A percentile compares a stretch with the other conserved stretches of the same genome.
phyloP scores from a whole-genome alignment of 2,888 invertebrate genomes.

The Trisateles emortualis region DNA sequence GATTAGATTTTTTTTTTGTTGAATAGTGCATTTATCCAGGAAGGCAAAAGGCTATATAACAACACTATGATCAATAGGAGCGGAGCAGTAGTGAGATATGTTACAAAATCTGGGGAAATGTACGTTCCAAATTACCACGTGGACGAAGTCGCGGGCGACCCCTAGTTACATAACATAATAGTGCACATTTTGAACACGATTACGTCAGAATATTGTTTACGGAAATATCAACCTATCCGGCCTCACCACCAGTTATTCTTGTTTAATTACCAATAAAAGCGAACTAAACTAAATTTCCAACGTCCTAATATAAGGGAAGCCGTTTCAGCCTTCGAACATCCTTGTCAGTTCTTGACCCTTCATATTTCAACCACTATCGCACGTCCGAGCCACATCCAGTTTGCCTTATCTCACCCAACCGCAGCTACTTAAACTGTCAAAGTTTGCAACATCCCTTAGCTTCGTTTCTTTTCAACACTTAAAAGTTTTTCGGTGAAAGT shows the following conservation, averaged over 20 bases:
- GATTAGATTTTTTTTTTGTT: no score
- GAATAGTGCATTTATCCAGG: no score
- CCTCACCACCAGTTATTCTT: neutral
- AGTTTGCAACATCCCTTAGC: slow-evolving; percentile 51
- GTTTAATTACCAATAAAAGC: neutral
- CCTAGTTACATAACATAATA: no score
- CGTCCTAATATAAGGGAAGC: neutral
- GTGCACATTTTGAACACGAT: no score
- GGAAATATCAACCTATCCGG: no score
- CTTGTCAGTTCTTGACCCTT: slow-evolving; percentile 43
- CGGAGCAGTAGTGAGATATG: no score
- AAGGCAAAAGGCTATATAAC: no score
- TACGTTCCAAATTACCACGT: no score
- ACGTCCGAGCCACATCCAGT: slow-evolving; percentile 41
- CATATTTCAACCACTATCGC: slow-evolving; percentile 48
- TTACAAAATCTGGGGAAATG: no score
- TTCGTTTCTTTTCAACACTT: slow-evolving; percentile 51
- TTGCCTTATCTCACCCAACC: slow-evolving; percentile 36
- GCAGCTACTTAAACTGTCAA: slow-evolving; percentile 59
- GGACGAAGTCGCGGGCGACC: no score
- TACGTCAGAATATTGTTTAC: no score
- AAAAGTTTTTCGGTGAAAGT: slow-evolving; percentile 36
- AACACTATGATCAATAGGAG: no score
- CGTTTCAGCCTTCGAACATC: slow-evolving; percentile 26
- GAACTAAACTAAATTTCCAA: neutral